Percentiles rank a stretch among this genome's conserved stretches.
Evolutionary conservation across 1,140 invertebrate species (phyloP).

Genomic region (Pseudomyrmex gracilis): DNA sequence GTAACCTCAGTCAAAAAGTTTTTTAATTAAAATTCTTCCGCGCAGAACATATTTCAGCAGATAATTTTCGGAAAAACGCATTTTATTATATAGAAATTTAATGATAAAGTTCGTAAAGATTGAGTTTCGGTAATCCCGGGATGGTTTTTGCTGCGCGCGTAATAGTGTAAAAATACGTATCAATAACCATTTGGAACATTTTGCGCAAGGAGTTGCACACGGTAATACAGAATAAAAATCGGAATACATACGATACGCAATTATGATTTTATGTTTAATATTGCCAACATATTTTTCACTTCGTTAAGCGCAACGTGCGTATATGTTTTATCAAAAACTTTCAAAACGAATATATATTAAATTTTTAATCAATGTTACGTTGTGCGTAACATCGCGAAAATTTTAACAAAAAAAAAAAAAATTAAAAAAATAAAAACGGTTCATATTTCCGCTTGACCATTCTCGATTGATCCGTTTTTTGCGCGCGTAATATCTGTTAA

Average conservation of each 20-base stretch:
- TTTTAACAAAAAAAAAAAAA: background rate
- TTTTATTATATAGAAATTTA: constrained; percentile 47
- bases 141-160: constrained; percentile 17
- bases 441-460: background rate
- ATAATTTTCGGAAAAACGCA: constrained; percentile 41
- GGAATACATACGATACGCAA: constrained; percentile 35
- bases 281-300: constrained; percentile 50
- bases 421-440: background rate
- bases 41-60: constrained; percentile 2
- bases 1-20: constrained; percentile 2
- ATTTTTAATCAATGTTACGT: constrained; percentile 36
- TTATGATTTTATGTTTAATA: constrained; percentile 57
- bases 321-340: constrained; percentile 42
- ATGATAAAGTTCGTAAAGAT: constrained; percentile 46
- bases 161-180: constrained; percentile 54
- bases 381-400: background rate
- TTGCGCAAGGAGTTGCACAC: constrained; percentile 23
- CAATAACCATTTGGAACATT: constrained; percentile 34
- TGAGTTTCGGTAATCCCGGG: constrained; percentile 38
- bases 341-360: constrained; percentile 18
- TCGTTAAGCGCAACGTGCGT: constrained; percentile 28
- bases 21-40: constrained; percentile 9
- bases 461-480: background rate
- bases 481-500: constrained; percentile 22
- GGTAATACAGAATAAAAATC: constrained; percentile 53